phyloP scores from a whole-genome alignment of 1,140 invertebrate genomes.

The Hylaeus anthracinus region DNA sequence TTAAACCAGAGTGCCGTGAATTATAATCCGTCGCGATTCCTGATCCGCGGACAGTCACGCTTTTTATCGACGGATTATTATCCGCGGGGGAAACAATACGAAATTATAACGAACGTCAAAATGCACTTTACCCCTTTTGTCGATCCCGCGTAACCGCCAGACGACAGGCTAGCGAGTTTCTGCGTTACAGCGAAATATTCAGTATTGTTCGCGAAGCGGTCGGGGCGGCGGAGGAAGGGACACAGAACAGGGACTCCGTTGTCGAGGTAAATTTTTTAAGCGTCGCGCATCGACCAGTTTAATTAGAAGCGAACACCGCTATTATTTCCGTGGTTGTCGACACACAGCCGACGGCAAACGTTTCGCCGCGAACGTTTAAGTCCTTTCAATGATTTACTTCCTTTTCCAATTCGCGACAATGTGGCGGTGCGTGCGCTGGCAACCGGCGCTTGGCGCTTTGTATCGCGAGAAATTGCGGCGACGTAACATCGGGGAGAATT shows the following conservation, averaged over 20 bases:
- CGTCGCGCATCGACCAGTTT: slow-evolving; percentile 36
- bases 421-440: not conserved
- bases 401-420: slow-evolving; percentile 40
- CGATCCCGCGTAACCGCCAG: not conserved
- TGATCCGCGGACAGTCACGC: not conserved
- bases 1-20: slow-evolving; percentile 34
- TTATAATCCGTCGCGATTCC: not conserved
- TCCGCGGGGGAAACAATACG: slow-evolving; percentile 44
- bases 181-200: slow-evolving; percentile 15
- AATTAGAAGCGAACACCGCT: slow-evolving; percentile 30
- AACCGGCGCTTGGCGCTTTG: not conserved
- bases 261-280: slow-evolving; percentile 57
- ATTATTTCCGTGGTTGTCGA: slow-evolving; percentile 21
- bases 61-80: slow-evolving; percentile 27
- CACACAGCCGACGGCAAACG: slow-evolving; percentile 10
- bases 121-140: slow-evolving; percentile 36
- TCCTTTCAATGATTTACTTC: slow-evolving; percentile 48
- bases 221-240: not conserved
- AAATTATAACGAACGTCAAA: slow-evolving; percentile 51
- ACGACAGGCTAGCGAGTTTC: not conserved
- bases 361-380: slow-evolving; percentile 40
- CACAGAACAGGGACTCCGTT: slow-evolving; percentile 9
- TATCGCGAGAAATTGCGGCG: slow-evolving; percentile 28
- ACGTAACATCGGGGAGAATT: slow-evolving; percentile 6
- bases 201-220: slow-evolving; percentile 30